A percentile compares a stretch with the other conserved stretches of the same genome.
Evolutionary conservation across 92 coral and sea anemone genomes (phyloP).

Genomic region (Actinernus sp.): DNA sequence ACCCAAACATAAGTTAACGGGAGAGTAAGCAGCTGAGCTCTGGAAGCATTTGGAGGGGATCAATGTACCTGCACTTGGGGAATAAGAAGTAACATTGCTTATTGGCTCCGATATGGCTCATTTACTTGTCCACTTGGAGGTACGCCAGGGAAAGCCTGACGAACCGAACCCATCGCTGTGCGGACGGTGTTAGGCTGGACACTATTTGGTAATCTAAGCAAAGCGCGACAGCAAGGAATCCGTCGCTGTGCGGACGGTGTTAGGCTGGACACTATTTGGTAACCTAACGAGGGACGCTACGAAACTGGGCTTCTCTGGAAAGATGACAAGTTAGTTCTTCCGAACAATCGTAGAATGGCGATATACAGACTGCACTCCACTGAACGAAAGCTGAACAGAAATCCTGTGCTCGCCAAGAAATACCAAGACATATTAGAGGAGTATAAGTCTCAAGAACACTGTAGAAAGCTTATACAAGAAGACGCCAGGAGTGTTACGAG

Average conservation of each 20-base stretch:
- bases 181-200: slow-evolving; percentile 51
- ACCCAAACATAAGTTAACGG: slow-evolving; percentile 4
- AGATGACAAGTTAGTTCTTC: slow-evolving; percentile 12
- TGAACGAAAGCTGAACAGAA: slow-evolving; percentile 40
- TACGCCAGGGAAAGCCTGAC: slow-evolving; percentile 36
- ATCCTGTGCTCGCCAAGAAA: slow-evolving; percentile 48
- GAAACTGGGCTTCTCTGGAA: slow-evolving; percentile 65
- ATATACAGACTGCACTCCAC: slow-evolving; percentile 39
- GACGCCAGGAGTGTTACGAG: slow-evolving; percentile 19
- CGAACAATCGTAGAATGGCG: slow-evolving; percentile 48
- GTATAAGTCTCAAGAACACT: slow-evolving; percentile 38
- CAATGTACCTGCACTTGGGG: slow-evolving; percentile 34
- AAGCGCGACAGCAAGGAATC: slow-evolving; percentile 15
- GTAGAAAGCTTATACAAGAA: slow-evolving; percentile 42
- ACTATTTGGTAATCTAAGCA: slow-evolving; percentile 18
- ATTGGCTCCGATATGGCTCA: slow-evolving; percentile 60
- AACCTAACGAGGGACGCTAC: slow-evolving; percentile 48
- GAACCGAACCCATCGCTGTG: slow-evolving; percentile 54
- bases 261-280: slow-evolving; percentile 48
- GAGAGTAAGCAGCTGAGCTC: slow-evolving; percentile 2
- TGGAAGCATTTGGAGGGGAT: slow-evolving; percentile 50
- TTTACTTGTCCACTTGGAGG: slow-evolving; percentile 48
- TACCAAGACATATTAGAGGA: slow-evolving; percentile 48
- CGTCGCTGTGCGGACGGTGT: slow-evolving; percentile 27
- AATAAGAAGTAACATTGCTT: slow-evolving; percentile 29